Evolutionary conservation across 2,888 invertebrate genomes (phyloP), one percentile per base, ranked within the genome.

Genomic region (Hedya salicella): DNA sequence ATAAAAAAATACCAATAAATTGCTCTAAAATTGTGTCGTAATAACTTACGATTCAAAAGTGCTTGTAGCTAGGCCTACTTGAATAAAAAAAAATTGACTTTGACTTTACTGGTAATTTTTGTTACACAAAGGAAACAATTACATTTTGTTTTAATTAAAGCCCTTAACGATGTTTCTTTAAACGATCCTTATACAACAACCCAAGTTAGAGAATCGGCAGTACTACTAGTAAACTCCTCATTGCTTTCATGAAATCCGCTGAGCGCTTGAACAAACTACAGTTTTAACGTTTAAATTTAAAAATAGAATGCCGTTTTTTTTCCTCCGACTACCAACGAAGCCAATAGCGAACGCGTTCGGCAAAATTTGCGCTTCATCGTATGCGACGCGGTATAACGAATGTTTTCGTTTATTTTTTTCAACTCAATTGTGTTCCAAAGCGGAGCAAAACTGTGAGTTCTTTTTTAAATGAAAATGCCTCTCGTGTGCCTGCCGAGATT

Each of bases 321-420:
- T 39, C n/a, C n/a, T n/a, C n/a, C n/a, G n/a, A n/a, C n/a, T 19
- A 40, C 40, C 21, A 54, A 40, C 53, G 40, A 40, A 40, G 53
- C 39, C 53, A 40, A 53, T 53, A 19, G 14, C 39, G 14, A 53
- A 40, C 19, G 39, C 14, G 53, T 53, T 53, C 53, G 39, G 53
- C 39, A 9, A 39, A 40, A 54, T 54, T 54, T 11, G 53, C 53
- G 21, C 52, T 17, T 52, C 32, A 17, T 32, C 52, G 52, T 36
- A 21, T 53, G 39, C 21, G 32, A 54, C 14, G 19, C 39, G 19
- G 36, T 19, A 53, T 53, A 21, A 19, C 53, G 53, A 19, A 16
- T 39, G 53, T 39, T 53, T n/a, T 53, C 14, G 39, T 40, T 39
- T 21, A 21, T n/a, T 36, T 36, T 36, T 36, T 9, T 6, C 19